phyloP scores from a whole-genome alignment of 2,888 invertebrate species.

The Labia minor region DNA sequence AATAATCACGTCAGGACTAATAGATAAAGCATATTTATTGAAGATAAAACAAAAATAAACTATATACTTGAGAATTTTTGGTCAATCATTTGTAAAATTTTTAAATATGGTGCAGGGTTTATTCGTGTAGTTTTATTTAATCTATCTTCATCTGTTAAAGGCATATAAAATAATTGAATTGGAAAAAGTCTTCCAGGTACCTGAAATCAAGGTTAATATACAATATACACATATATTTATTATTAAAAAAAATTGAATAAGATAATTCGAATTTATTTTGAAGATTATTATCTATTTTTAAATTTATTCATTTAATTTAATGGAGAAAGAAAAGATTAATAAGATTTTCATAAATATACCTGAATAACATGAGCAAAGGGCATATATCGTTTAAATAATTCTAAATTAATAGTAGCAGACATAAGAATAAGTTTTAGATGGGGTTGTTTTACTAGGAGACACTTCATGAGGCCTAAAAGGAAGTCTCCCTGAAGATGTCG shows the following conservation, averaged over 20 bases:
- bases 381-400: constrained; percentile 87
- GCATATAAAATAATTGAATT: constrained; percentile 79
- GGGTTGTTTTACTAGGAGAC: constrained; percentile 64
- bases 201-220: too few relatives aligned
- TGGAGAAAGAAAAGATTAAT: too few relatives aligned
- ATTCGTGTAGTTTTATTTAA: constrained; percentile 57
- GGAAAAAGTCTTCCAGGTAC: constrained; percentile 92
- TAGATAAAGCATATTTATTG: constrained; percentile 19
- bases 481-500: constrained; percentile 92
- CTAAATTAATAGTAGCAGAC: constrained; percentile 97
- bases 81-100: constrained; percentile 85
- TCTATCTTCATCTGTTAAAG: constrained; percentile 49
- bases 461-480: constrained; percentile 86
- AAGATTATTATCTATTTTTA: too few relatives aligned
- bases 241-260: too few relatives aligned
- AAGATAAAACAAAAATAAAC: background rate
- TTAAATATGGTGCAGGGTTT: constrained; percentile 87
- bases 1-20: constrained; percentile 15
- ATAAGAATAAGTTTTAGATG: constrained; percentile 87
- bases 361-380: constrained; percentile 70
- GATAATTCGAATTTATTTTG: too few relatives aligned
- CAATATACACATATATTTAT: too few relatives aligned
- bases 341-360: constrained; percentile 40
- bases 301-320: too few relatives aligned
- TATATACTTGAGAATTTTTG: constrained; percentile 65